phyloP scores from a whole-genome alignment of 2,888 invertebrate genomes.

The Sphecodes monilicornis region DNA sequence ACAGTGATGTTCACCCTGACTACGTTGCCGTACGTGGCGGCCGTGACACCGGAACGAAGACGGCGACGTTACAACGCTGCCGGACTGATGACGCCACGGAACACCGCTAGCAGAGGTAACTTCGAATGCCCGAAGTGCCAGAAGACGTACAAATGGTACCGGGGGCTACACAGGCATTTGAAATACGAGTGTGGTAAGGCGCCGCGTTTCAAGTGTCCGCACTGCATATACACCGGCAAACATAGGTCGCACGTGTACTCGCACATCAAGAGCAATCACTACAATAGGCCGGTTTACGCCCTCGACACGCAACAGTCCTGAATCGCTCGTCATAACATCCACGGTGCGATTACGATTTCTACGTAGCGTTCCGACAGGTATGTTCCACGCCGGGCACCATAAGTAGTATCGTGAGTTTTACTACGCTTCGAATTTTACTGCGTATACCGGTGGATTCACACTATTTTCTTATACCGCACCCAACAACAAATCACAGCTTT shows the following conservation, averaged over 20 bases:
- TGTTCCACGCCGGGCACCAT: neutral
- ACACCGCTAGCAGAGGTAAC: conserved; percentile 71
- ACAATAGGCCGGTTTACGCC: conserved; percentile 74
- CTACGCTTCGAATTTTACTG: neutral
- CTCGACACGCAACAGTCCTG: conserved; percentile 73
- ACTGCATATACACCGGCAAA: conserved; percentile 86
- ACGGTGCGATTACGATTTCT: neutral
- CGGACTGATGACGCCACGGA: conserved; percentile 7
- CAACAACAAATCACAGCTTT: neutral
- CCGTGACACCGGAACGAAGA: conserved; percentile 31
- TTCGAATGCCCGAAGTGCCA: conserved; percentile 85
- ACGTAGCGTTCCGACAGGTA: neutral
- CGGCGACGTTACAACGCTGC: conserved; percentile 43
- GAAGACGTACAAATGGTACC: conserved; percentile 87
- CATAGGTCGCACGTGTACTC: conserved; percentile 86
- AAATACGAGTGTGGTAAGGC: conserved; percentile 82
- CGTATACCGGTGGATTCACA: neutral
- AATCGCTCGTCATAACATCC: neutral
- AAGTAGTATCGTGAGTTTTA: neutral
- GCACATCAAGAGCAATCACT: conserved; percentile 84
- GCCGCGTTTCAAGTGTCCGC: conserved; percentile 84
- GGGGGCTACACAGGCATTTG: conserved; percentile 86
- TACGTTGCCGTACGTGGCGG: conserved; percentile 44
- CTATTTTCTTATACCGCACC: neutral
- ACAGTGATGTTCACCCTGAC: conserved; percentile 58